These are phyloP conservation scores for Procavia capensis DNA, from an alignment of 2,113 vertebrate species.

Conservation along the genomic window DNA sequence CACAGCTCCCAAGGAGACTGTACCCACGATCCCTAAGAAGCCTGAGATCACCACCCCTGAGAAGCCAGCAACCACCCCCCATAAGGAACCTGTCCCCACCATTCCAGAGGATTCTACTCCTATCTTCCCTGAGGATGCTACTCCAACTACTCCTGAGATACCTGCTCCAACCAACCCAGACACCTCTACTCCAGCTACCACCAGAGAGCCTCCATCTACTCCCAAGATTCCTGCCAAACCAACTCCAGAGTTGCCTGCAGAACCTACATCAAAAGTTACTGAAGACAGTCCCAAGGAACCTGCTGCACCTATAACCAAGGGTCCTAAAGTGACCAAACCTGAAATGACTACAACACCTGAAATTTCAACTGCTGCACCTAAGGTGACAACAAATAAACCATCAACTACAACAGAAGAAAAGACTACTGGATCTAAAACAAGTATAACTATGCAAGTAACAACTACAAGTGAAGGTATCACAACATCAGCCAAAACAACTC, in stretches of 20 bases:
- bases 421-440: constrained; percentile 12
- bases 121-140: neutral
- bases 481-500: neutral
- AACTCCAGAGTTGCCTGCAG: constrained; percentile 32
- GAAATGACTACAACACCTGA: constrained; percentile 26
- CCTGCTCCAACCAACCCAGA: constrained; percentile 4
- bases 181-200: neutral
- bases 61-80: too few species aligned
- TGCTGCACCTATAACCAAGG: constrained; percentile 33
- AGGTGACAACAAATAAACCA: neutral
- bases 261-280: constrained; percentile 2
- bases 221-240: neutral
- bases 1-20: neutral
- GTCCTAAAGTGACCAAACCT: constrained; percentile 29
- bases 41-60: neutral
- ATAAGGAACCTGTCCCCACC: neutral
- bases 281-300: constrained; percentile 40
- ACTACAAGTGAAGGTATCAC: neutral
- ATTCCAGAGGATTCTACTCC: neutral
- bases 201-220: neutral
- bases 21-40: neutral
- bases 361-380: constrained; percentile 8
- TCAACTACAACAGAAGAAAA: constrained; percentile 1
- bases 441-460: neutral
- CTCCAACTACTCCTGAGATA: neutral